Base-by-base conservation (phyloP, 2,797 vertebrate species). In the Mallotus villosus region DNA sequence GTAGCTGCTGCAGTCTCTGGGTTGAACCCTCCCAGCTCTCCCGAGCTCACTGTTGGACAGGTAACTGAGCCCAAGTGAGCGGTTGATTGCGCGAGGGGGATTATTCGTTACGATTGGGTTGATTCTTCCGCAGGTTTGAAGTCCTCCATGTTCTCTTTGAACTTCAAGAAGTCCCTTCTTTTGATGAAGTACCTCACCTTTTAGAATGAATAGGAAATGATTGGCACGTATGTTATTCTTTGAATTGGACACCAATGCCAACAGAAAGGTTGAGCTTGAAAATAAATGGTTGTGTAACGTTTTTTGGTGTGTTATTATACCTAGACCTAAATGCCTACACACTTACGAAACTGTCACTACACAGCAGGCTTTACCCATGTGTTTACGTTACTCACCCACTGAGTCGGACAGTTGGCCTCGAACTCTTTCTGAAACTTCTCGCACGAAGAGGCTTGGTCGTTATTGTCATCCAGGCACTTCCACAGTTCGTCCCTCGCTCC, bases 101-200 rank as follows among this genome's bases (percentile, higher is more conserved):
- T 58, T 53, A 5, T 46, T 84, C 78, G 89, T 1, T 86, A 85
- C 1, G 82, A 71, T 72, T 93, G 88, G 6, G 71, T 65, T 19
- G 90, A 80, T 5, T 90, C 87, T 72, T 92, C 84, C 59, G 92
- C 76, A 65, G 95, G 91, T 19, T 75, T 72, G 85, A 93, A 97
- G 0, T 94, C 92, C 73, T 98, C 81, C 84, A 99, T 92, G 80
- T 93, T 94, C 70, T 89, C 94, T 84, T 98, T 98, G 62, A 95
- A 99, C 88, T 98, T 97, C 88, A 99, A 85, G 76, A 93, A 99
- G 75, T 97, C 95, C 91, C 97, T 94, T 90, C 96, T 94, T 90
- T 94, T 99, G 81, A 83, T 74, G 78, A 99, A 98, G 77, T 99
- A 93, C 77, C 96, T 98, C 73, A 98, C 95, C 97, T 99, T 90